A percentile compares a stretch with the other conserved stretches of the same genome.
These are phyloP conservation scores for Poecilobothrus nobilitatus DNA, from an alignment of 2,888 invertebrate species.

Conservation along the genomic window DNA sequence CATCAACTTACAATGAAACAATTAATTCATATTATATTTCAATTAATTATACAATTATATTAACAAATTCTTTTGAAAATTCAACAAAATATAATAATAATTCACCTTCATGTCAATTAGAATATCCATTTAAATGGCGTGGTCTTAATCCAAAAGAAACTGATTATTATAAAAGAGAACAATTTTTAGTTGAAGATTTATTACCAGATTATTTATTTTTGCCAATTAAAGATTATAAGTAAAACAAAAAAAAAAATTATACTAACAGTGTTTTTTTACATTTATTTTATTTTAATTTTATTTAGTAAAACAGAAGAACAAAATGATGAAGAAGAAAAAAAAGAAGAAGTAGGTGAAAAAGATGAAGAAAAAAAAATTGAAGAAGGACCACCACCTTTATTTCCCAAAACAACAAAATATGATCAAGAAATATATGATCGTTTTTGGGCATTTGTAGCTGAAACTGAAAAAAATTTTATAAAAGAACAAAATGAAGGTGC, in stretches of 20 bases:
- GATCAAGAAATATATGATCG: background rate
- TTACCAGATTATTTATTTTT: conserved; percentile 33
- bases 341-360: no score
- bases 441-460: background rate
- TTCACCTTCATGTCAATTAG: background rate
- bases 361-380: no score
- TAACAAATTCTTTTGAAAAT: background rate
- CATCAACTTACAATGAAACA: background rate
- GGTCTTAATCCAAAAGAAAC: conserved; percentile 33
- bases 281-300: no score
- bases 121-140: conserved; percentile 14
- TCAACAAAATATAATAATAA: background rate
- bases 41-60: background rate
- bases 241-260: background rate
- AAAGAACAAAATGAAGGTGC: background rate
- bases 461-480: background rate
- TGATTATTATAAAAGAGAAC: conserved; percentile 31
- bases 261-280: no score
- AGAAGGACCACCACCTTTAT: background rate
- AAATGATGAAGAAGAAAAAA: no score
- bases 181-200: conserved; percentile 30
- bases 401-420: background rate
- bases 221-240: conserved; percentile 15
- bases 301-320: no score
- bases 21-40: background rate